These are phyloP conservation scores for Pseudorhombus dupliciocellatus DNA, from an alignment of 2,113 vertebrate species.

Conservation along the genomic window DNA sequence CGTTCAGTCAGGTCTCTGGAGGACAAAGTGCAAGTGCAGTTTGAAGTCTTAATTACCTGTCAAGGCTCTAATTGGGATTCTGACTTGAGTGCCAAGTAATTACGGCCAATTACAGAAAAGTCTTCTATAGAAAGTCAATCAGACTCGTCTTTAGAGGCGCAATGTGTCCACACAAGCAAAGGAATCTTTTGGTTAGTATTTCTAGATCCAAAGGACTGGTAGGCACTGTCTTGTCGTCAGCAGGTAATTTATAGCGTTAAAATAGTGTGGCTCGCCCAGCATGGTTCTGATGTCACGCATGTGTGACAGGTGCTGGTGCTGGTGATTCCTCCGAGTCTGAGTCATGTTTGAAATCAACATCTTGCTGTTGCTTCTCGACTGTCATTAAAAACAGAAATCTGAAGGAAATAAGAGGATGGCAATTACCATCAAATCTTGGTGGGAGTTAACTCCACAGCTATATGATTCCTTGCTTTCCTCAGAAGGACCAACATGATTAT, in stretches of 20 bases:
- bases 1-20: not conserved
- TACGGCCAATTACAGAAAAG: not conserved
- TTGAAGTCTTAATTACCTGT: not conserved
- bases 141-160: not conserved
- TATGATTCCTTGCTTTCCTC: conserved; percentile 34
- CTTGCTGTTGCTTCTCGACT: conserved; percentile 1
- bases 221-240: not conserved
- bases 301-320: conserved; percentile 22
- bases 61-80: not conserved
- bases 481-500: conserved; percentile 32
- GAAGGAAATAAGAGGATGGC: not conserved
- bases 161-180: too few relatives aligned
- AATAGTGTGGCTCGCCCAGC: too few relatives aligned
- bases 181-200: not conserved
- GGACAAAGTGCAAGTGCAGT: not conserved
- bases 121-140: not conserved
- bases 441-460: conserved; percentile 30
- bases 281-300: too few relatives aligned
- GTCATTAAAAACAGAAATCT: conserved; percentile 1
- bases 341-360: conserved; percentile 12
- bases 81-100: not conserved
- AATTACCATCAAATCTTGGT: conserved; percentile 34
- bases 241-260: too few relatives aligned
- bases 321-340: conserved; percentile 6
- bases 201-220: not conserved